These are phyloP conservation scores for Trachythela sp. DNA, from an alignment of 64 coral and sea anemone species.

Conservation along the genomic window DNA sequence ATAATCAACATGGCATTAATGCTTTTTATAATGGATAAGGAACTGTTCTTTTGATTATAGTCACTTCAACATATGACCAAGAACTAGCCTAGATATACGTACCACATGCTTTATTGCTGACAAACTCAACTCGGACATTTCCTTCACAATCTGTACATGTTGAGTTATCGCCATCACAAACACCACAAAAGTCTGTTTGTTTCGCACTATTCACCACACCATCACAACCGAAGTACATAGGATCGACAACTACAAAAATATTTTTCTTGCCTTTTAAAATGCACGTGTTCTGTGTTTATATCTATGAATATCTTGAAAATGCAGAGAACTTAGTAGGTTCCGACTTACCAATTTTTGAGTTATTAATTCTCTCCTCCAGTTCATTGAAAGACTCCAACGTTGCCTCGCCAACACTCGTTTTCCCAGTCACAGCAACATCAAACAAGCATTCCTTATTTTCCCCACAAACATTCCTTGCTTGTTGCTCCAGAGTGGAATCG, in stretches of 20 bases:
- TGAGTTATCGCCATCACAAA: too few species aligned
- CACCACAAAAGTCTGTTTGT: too few species aligned
- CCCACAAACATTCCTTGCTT: not conserved
- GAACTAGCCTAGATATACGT: too few species aligned
- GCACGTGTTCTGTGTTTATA: too few species aligned
- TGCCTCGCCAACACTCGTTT: not conserved
- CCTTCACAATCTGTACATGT: not conserved
- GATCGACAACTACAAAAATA: not conserved
- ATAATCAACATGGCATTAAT: too few species aligned
- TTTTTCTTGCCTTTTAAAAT: too few species aligned
- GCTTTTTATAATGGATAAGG: too few species aligned
- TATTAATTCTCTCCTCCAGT: not conserved
- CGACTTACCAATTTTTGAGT: not conserved
- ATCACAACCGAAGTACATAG: not conserved
- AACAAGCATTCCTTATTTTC: not conserved
- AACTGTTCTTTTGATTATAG: too few species aligned
- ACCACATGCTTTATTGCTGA: not conserved
- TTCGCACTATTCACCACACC: not conserved
- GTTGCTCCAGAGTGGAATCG: not conserved
- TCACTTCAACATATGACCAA: too few species aligned
- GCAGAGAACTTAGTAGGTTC: too few species aligned
- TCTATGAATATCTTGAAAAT: too few species aligned
- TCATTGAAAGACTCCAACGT: not conserved
- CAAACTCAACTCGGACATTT: not conserved
- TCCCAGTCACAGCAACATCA: not conserved